Conservation (phyloP, 2,113 vertebrate genomes). For the Polypterus senegalus region DNA sequence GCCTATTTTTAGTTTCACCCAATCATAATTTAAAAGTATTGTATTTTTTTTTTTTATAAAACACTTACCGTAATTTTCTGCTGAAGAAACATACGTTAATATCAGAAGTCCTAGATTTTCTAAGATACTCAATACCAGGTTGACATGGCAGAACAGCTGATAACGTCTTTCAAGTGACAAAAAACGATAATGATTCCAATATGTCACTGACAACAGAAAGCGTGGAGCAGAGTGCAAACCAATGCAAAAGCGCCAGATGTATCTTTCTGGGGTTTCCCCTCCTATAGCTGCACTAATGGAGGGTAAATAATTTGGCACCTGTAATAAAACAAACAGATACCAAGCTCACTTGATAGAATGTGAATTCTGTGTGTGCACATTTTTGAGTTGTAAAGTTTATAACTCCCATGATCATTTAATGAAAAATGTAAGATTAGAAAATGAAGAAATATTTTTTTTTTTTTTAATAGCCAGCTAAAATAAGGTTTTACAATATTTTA, state of each 20-base stretch:
- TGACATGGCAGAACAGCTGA: constrained; percentile 46
- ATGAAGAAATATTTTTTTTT: too few relatives aligned
- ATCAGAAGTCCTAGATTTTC: constrained; percentile 76
- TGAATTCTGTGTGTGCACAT: too few relatives aligned
- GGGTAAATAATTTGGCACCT: constrained; percentile 90
- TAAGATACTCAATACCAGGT: constrained; percentile 50
- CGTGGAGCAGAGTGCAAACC: constrained; percentile 81
- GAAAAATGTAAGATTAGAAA: too few relatives aligned
- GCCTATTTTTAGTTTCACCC: too few relatives aligned
- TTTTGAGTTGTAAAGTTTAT: too few relatives aligned
- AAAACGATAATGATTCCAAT: constrained; percentile 71
- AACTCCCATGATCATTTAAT: too few relatives aligned
- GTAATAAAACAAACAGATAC: constrained; percentile 3
- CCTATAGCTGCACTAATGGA: constrained; percentile 89
- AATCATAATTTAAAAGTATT: too few relatives aligned
- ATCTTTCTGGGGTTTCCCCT: constrained; percentile 66
- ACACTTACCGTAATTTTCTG: constrained; percentile 73
- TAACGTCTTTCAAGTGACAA: constrained; percentile 46
- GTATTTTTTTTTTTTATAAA: too few relatives aligned
- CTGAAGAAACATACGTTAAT: constrained; percentile 83
- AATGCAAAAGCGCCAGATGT: constrained; percentile 83
- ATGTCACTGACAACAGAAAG: constrained; percentile 58
- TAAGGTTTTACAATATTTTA: too few relatives aligned
- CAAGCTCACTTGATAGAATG: too few relatives aligned
- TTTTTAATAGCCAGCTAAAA: too few relatives aligned